Conservation (phyloP, 2,797 vertebrate species). For the Vipera ursinii region DNA sequence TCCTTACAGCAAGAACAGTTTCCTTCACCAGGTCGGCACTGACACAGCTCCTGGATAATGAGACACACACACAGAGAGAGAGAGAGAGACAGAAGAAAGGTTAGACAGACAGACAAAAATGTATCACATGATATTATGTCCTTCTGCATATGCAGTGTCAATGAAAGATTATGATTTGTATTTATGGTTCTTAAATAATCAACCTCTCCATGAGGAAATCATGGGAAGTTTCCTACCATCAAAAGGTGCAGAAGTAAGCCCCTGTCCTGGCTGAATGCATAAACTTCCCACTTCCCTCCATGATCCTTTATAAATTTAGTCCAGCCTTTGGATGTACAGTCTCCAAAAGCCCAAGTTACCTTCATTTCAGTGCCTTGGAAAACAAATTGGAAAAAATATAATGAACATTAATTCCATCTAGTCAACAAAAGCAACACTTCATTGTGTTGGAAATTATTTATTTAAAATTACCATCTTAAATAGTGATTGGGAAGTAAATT, state of each 20-base stretch:
- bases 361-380: neutral
- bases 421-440: neutral
- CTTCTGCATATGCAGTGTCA: slow-evolving; percentile 7
- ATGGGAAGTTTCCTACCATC: neutral
- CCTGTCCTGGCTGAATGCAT: neutral
- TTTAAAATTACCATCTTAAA: neutral
- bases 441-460: neutral
- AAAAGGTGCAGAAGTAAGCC: neutral
- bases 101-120: slow-evolving; percentile 27
- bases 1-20: slow-evolving; percentile 98
- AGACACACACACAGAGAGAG: too few relatives aligned
- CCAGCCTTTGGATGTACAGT: neutral
- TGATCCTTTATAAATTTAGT: neutral
- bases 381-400: neutral
- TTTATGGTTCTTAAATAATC: neutral
- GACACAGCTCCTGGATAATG: slow-evolving; percentile 87
- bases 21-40: slow-evolving; percentile 91
- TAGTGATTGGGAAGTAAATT: neutral
- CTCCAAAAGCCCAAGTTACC: neutral
- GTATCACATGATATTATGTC: slow-evolving; percentile 22
- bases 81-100: neutral
- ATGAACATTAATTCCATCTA: neutral
- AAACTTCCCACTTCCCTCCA: neutral
- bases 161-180: neutral
- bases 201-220: neutral